Evolutionary conservation across 1,140 invertebrate species (phyloP), one percentile per base, ranked within the genome.

Genomic region (Calliopsis andreniformis): DNA sequence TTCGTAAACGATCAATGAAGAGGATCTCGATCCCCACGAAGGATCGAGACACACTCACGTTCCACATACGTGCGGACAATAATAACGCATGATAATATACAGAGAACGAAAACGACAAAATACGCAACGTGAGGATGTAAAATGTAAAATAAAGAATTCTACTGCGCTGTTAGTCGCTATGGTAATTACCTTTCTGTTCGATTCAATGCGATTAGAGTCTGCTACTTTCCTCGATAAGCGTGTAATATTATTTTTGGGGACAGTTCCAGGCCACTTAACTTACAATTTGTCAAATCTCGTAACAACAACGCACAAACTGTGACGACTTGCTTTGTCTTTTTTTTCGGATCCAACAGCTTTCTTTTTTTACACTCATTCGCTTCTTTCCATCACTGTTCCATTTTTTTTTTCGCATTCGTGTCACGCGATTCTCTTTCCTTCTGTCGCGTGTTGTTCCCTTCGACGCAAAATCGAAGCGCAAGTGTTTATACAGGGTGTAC

Each of bases 141-240:
- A 59, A 63, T 64, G 83, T 80, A 70, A 79, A 53, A 83, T 78
- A 79, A 68, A 64, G 73, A 73, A 39, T 79, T 79, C 73, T 83
- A 83, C 86, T 81, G 62, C 76, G 82, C 83, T 86, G 76, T 80
- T 86, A 86, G 45, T 45, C 82, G 72, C 75, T 81, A 58, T 80
- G 83, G 89, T 91, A 91, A 86, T 91, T 91, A 91, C 90, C 90
- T 90, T n/a, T 89, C 83, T 85, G 72, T 42, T 84, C 62, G 62
- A 77, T 59, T 83, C 69, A 82, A 84, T 82, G 86, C 73, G 70
- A 86, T 86, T 84, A 86, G 35, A 39, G 70, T 75, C 76, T 14
- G 64, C 64, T 69, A 76, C 55, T 30, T 59, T 69, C 73, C 35
- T 69, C 39, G 72, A 58, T 28, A 69, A 59, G 64, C 53, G 35